Percentiles rank a stretch among this genome's conserved stretches.
These are phyloP conservation scores for Oedothorax gibbosus DNA, from an alignment of 1,140 invertebrate species.

Conservation along the genomic window DNA sequence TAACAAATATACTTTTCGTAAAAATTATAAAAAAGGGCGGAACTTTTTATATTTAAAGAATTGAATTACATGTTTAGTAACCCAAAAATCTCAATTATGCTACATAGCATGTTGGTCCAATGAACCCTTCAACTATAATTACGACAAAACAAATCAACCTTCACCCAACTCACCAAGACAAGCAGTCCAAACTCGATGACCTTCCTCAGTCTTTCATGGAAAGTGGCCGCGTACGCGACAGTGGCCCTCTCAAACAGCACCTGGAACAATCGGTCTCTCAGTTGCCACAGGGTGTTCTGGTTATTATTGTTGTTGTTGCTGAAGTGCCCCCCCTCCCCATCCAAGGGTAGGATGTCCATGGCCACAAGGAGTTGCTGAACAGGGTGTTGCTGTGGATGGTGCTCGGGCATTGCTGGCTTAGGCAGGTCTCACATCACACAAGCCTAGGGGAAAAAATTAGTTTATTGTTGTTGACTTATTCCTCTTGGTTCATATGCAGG, in stretches of 20 bases:
- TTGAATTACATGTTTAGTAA: no score
- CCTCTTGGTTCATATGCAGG: no score
- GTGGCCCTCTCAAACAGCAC: conserved; percentile 93
- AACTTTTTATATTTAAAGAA: no score
- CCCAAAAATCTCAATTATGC: no score
- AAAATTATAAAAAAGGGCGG: no score
- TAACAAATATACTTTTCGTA: no score
- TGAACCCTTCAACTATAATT: neutral
- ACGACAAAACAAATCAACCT: neutral
- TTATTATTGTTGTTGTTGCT: conserved; percentile 60
- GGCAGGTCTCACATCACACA: conserved; percentile 2
- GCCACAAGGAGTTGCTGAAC: conserved; percentile 16
- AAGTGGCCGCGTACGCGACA: conserved; percentile 89
- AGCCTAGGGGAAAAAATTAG: neutral
- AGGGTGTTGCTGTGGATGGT: neutral
- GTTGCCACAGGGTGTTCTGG: conserved; percentile 64
- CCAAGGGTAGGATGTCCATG: conserved; percentile 36
- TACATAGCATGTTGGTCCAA: no score
- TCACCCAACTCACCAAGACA: conserved; percentile 76
- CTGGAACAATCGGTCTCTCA: conserved; percentile 93
- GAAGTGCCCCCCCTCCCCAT: neutral
- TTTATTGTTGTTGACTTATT: no score
- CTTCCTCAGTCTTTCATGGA: conserved; percentile 86
- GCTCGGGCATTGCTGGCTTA: conserved; percentile 32
- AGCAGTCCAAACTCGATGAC: conserved; percentile 92